phyloP scores from a whole-genome alignment of 2,888 invertebrate species.

The Amphiduros pacificus region DNA sequence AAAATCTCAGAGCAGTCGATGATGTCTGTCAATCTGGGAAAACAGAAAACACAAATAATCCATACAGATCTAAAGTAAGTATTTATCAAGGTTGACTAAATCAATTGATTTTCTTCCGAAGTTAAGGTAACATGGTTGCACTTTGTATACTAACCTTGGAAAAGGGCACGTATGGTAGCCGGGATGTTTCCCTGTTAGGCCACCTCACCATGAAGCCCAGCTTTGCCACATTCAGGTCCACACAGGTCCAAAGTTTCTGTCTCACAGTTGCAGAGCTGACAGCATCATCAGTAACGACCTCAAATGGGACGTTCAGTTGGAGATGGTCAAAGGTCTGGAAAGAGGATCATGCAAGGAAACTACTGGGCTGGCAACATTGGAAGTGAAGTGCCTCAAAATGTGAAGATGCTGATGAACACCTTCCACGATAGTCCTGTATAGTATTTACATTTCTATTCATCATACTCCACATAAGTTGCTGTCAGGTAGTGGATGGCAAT shows the following conservation, averaged over 20 bases:
- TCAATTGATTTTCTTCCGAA: too few relatives aligned
- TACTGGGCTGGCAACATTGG: neutral
- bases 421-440: neutral
- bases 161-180: neutral
- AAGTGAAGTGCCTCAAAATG: neutral
- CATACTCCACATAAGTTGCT: too few relatives aligned
- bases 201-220: neutral
- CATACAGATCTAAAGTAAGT: too few relatives aligned
- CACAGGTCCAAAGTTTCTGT: neutral
- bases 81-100: too few relatives aligned
- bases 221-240: neutral
- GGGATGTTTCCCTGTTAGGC: neutral
- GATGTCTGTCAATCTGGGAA: neutral
- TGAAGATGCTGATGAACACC: neutral
- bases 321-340: neutral
- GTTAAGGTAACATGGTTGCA: too few relatives aligned
- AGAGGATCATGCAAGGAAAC: neutral
- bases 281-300: neutral
- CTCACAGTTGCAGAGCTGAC: neutral
- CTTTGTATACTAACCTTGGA: too few relatives aligned
- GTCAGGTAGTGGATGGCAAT: too few relatives aligned
- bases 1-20: slow-evolving; percentile 11
- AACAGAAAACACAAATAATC: too few relatives aligned
- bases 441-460: neutral
- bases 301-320: neutral